Conservation (phyloP, 1,140 invertebrate species). For the Hesperophylax magnus region DNA sequence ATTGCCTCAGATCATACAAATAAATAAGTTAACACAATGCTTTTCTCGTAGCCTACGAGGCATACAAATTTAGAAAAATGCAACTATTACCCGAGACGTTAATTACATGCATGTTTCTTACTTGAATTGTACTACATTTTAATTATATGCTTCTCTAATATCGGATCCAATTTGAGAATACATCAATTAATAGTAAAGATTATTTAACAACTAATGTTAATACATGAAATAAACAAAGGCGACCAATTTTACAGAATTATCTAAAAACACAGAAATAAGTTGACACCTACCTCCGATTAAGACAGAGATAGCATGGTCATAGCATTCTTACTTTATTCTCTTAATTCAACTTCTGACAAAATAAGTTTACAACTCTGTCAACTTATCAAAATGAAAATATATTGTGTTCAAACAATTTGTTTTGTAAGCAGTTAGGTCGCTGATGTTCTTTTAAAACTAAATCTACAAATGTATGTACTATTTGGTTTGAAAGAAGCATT, state of each 20-base stretch:
- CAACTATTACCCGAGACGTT: conserved; percentile 54
- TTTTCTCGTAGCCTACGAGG: not conserved
- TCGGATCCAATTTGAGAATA: conserved; percentile 58
- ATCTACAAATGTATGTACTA: conserved; percentile 56
- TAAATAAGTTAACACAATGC: not conserved
- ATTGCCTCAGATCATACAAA: conserved; percentile 11
- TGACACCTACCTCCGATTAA: conserved; percentile 2
- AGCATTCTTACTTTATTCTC: too few species aligned
- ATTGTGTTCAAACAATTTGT: not conserved
- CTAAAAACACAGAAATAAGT: conserved; percentile 21
- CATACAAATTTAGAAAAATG: conserved; percentile 28
- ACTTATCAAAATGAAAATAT: conserved; percentile 29
- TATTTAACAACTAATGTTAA: conserved; percentile 57
- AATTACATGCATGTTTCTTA: conserved; percentile 47
- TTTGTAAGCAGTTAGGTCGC: conserved; percentile 38
- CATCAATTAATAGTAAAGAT: conserved; percentile 57
- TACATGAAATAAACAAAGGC: conserved; percentile 55
- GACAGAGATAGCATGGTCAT: too few species aligned
- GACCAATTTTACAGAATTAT: conserved; percentile 46
- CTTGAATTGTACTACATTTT: conserved; percentile 58
- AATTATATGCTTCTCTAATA: conserved; percentile 57
- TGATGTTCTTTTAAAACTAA: conserved; percentile 47
- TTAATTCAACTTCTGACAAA: too few species aligned
- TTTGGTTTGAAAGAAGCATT: conserved; percentile 57
- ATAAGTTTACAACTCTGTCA: not conserved